These are phyloP conservation scores for Seira sanloemensis DNA, from an alignment of 2,888 invertebrate genomes.

Conservation along the genomic window DNA sequence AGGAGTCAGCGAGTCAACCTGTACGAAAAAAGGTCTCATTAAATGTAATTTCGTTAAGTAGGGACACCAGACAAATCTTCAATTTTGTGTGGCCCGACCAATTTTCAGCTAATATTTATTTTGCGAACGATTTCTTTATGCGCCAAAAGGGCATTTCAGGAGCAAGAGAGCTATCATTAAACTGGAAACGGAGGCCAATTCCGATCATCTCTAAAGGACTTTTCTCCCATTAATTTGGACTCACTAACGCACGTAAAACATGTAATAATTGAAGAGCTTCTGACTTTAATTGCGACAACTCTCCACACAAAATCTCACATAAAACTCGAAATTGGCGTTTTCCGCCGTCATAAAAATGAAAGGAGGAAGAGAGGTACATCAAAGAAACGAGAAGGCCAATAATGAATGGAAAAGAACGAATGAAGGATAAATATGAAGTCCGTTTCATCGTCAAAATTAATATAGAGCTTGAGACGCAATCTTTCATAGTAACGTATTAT, in stretches of 20 bases:
- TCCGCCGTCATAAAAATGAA: no score
- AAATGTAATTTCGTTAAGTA: not conserved
- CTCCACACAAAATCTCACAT: no score
- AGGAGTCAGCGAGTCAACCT: not conserved
- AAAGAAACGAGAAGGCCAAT: no score
- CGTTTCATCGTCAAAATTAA: no score
- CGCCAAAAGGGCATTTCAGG: not conserved
- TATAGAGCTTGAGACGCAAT: no score
- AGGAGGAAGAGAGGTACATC: no score
- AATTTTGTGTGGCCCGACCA: conserved; percentile 1
- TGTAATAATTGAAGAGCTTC: not conserved
- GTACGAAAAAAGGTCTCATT: not conserved
- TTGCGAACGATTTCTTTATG: not conserved
- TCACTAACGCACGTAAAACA: not conserved
- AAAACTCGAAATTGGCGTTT: no score
- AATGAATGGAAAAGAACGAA: no score
- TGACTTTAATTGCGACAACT: not conserved
- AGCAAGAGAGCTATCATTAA: not conserved
- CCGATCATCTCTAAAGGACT: no score
- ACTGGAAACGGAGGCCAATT: not conserved
- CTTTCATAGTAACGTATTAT: no score
- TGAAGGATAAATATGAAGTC: no score
- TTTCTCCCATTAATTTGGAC: not conserved
- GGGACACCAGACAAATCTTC: not conserved
- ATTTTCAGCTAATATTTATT: conserved; percentile 6